Evolutionary conservation across 2,797 vertebrate species (phyloP).

Genomic region (Rhodeus uyekii): DNA sequence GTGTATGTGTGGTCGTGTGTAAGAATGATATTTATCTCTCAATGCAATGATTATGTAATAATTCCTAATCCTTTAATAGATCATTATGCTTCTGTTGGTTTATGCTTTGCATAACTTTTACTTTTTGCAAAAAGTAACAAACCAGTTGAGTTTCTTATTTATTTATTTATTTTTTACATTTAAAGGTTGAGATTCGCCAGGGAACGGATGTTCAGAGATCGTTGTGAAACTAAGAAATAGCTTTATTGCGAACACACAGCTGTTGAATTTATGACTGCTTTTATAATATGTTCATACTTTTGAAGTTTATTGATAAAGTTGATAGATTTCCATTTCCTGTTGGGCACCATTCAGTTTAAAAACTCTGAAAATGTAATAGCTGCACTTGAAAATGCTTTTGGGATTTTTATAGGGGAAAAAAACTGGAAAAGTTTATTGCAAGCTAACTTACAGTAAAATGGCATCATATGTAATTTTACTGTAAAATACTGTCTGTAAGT

Average conservation of each 20-base stretch:
- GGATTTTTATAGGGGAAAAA: not conserved
- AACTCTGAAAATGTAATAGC: not conserved
- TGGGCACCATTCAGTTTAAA: not conserved
- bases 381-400: not conserved
- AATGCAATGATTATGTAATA: not conserved
- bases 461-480: not conserved
- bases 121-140: not conserved
- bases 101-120: constrained; percentile 16
- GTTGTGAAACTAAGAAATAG: not conserved
- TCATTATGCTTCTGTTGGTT: not conserved
- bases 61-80: constrained; percentile 13
- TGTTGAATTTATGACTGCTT: not conserved
- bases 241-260: not conserved
- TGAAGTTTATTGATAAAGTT: not conserved
- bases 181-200: constrained; percentile 17
- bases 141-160: not conserved
- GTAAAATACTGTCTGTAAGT: not conserved
- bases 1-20: not conserved
- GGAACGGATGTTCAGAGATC: not conserved
- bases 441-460: not conserved
- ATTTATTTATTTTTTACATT: constrained; percentile 36
- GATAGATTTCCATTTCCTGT: not conserved
- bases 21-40: not conserved
- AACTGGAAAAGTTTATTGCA: not conserved
- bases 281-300: not conserved